Evolutionary conservation across 2,888 invertebrate genomes (phyloP).

Genomic region (Epicampocera succincta): DNA sequence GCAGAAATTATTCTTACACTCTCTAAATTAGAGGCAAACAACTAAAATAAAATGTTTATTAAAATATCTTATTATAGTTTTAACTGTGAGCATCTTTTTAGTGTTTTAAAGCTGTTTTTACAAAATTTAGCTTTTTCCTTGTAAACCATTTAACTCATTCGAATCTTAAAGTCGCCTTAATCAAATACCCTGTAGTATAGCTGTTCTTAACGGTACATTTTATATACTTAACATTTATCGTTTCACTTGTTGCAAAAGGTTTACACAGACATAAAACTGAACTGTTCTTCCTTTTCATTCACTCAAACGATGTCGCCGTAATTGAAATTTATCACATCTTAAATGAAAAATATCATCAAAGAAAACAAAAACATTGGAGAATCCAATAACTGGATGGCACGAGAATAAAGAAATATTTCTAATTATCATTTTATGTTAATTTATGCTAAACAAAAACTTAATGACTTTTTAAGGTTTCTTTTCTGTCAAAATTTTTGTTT

Average conservation of each 20-base stretch:
- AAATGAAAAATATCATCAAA: slow-evolving; percentile 7
- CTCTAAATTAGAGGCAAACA: no score
- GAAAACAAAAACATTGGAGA: neutral
- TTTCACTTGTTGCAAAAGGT: slow-evolving; percentile 36
- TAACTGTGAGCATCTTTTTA: no score
- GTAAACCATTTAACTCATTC: no score
- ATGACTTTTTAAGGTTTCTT: neutral
- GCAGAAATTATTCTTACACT: no score
- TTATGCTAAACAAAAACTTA: slow-evolving; percentile 31
- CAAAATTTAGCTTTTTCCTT: no score
- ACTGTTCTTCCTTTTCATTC: slow-evolving; percentile 7
- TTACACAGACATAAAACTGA: slow-evolving; percentile 8
- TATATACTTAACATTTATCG: slow-evolving; percentile 9
- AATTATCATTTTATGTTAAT: slow-evolving; percentile 55
- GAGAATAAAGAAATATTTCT: slow-evolving; percentile 12
- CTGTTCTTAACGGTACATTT: slow-evolving; percentile 2
- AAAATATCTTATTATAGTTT: no score
- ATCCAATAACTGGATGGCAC: neutral
- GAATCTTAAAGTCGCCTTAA: neutral
- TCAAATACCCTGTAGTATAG: slow-evolving; percentile 19
- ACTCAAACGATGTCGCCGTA: slow-evolving; percentile 29
- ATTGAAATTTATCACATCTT: slow-evolving; percentile 62
- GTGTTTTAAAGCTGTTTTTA: no score
- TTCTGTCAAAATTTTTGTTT: slow-evolving; percentile 14
- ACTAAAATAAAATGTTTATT: no score